phyloP scores from a whole-genome alignment of 2,113 vertebrate genomes.

The Cebus imitator region DNA sequence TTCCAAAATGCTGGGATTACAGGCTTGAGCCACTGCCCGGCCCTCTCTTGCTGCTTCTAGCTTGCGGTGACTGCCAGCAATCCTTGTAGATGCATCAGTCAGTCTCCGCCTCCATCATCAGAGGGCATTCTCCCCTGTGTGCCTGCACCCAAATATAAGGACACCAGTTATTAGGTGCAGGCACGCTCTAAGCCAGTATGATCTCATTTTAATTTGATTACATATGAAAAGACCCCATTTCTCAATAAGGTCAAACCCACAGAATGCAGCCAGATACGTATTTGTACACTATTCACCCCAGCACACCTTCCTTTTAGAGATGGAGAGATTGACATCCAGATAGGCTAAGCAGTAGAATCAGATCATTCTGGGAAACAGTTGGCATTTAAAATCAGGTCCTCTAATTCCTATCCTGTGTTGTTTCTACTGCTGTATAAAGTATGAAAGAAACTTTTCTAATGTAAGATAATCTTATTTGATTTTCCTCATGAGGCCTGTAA shows the following conservation, averaged over 20 bases:
- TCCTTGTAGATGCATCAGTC: background rate
- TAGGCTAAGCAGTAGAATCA: background rate
- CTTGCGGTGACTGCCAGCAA: background rate
- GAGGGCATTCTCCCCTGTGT: background rate
- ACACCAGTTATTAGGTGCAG: background rate
- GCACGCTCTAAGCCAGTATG: background rate
- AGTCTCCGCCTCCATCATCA: background rate
- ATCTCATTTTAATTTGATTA: background rate
- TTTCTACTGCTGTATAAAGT: background rate
- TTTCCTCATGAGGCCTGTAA: background rate
- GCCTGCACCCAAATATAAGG: background rate
- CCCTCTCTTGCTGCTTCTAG: background rate
- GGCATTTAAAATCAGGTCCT: conserved; percentile 17
- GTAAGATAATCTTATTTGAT: background rate
- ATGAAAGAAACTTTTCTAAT: background rate
- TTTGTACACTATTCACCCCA: background rate
- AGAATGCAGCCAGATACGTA: background rate
- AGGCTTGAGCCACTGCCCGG: too few species aligned
- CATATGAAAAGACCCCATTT: background rate
- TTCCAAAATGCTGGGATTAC: too few species aligned
- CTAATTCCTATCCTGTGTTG: background rate
- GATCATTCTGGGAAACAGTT: background rate
- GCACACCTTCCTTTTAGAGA: background rate
- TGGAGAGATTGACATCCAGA: background rate
- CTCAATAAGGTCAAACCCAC: background rate